Base-by-base conservation (phyloP, 2,888 invertebrate genomes). In the Lasioglossum pauxillum region DNA sequence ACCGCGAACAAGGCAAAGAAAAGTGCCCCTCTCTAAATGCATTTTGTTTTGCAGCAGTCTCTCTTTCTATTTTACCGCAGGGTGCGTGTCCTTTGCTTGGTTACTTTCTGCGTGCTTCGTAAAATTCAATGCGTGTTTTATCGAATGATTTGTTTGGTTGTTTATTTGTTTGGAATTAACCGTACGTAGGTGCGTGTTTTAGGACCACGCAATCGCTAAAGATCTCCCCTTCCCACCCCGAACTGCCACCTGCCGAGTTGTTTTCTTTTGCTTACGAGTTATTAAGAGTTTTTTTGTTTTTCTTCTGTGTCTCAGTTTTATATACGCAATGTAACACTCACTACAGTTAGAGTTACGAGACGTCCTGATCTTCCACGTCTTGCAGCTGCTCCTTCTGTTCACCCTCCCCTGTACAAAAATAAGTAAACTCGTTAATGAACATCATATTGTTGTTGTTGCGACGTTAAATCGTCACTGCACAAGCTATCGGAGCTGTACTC, bases 361-460 rank as follows among this genome's bases (percentile, higher is more conserved):
- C 98, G 96, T 98, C 98, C 96, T 98, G 98, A 96, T 98, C 98
- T 96, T 99, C 98, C 95, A 97, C 98, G 96, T 99, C 99, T 96
- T 98, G 98, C 95, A 98, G 97, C 96, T 97, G 97, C 96, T 98
- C 98, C 96, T 98, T 98, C 95, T 98, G 98, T 96, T 98, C 98
- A 91, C 97, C 97, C 95, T 98, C 98, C 95, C 98, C 98, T 98
- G 82, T 27, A 57, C 27, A 88, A 88, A 41, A 88, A 72, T 49
- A 82, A 19, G 74, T n/a, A 44, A 64, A 31, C 44, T 53, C 31
- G 8, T 86, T 79, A 78, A 46, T 53, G 27, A 67, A 38, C 23
- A 46, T 38, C 31, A 27, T 46, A 23, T 10, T 74, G 31, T 57
- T 12, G n/a, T 19, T 31, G 3, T 64, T 2, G n/a, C 57, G 0